Conservation (phyloP, 2,113 vertebrate species). For the Myanophis thanlyinensis region DNA sequence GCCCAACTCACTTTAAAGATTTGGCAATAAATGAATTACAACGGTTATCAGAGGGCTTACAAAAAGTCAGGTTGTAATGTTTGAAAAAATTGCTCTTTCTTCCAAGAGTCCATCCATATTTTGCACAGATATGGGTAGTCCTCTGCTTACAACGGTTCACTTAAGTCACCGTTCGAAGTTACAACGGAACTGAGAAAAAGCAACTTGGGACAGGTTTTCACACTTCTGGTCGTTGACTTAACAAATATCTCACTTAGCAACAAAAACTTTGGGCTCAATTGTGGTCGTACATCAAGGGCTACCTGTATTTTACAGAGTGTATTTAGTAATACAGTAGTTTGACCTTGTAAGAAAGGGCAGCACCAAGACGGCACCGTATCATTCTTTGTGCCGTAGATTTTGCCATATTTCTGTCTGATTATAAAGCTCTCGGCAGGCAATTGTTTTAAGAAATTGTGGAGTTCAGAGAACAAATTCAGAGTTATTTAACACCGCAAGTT, state of each 20-base stretch:
- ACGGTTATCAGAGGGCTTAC: neutral
- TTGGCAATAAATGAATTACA: neutral
- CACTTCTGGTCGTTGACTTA: neutral
- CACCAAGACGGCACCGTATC: neutral
- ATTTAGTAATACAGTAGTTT: neutral
- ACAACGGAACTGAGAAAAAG: neutral
- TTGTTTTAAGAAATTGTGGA: neutral
- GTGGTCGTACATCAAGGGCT: neutral
- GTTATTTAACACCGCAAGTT: neutral
- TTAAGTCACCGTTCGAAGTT: neutral
- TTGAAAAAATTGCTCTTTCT: neutral
- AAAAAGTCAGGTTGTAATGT: neutral
- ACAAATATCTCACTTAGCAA: neutral
- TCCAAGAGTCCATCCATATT: neutral
- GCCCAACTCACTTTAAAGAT: neutral
- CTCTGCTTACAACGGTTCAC: neutral
- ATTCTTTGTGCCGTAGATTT: neutral
- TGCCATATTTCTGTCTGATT: neutral
- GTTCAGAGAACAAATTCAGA: neutral
- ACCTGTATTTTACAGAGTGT: neutral
- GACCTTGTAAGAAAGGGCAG: neutral
- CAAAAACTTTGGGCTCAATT: neutral
- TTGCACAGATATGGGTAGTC: neutral
- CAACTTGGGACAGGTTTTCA: neutral
- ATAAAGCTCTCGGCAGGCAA: neutral